Conservation (phyloP, 2,113 vertebrate species). For the Mustela lutreola region DNA sequence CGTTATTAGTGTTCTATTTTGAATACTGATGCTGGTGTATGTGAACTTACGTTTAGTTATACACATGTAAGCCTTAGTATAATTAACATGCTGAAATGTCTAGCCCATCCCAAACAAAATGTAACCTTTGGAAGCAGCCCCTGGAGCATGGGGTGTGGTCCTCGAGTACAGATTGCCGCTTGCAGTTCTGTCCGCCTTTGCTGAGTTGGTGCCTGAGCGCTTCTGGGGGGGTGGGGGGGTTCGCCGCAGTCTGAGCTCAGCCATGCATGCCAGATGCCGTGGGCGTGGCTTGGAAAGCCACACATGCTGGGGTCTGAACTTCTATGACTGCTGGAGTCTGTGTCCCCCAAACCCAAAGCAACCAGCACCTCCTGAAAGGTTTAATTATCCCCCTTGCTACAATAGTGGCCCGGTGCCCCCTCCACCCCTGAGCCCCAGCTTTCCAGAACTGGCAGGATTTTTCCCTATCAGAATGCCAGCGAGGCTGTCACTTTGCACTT, state of each 20-base stretch:
- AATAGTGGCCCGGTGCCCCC: slow-evolving; percentile 16
- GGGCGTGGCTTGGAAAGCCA: slow-evolving; percentile 56
- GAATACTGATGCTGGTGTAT: not conserved
- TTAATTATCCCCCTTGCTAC: slow-evolving; percentile 27
- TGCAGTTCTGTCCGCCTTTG: slow-evolving; percentile 54
- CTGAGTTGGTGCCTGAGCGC: slow-evolving; percentile 42
- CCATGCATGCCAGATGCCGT: fast-evolving
- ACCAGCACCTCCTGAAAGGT: slow-evolving; percentile 8
- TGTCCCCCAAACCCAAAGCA: not conserved
- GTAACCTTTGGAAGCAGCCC: not conserved
- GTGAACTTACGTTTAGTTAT: fast-evolving
- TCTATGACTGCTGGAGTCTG: not conserved
- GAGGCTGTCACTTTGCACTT: not conserved
- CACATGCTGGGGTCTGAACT: not conserved
- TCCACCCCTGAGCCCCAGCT: not conserved
- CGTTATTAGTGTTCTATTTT: not conserved
- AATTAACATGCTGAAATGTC: not conserved
- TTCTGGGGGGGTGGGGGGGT: not conserved
- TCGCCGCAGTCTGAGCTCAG: slow-evolving; percentile 63
- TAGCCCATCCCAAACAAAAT: not conserved
- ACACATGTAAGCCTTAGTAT: not conserved
- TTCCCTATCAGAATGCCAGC: slow-evolving; percentile 53
- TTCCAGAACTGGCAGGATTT: slow-evolving; percentile 21
- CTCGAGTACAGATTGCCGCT: not conserved
- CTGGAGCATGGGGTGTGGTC: not conserved